These are phyloP conservation scores for Ctenochaetus hawaiiensis DNA, from an alignment of 2,797 vertebrate species.

Conservation along the genomic window DNA sequence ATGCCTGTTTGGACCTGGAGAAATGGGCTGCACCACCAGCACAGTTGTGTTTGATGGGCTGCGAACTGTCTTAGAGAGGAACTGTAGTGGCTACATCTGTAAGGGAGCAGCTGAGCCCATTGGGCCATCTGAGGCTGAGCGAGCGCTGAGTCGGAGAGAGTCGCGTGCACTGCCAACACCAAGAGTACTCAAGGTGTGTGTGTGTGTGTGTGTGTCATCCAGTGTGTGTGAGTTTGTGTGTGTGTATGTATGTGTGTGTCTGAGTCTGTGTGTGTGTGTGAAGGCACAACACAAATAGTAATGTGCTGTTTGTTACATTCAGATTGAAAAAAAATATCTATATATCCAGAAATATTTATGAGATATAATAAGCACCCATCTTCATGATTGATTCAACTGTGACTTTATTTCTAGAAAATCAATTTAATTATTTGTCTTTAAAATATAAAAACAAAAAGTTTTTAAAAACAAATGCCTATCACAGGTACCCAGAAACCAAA, in stretches of 20 bases:
- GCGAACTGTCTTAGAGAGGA: slow-evolving; percentile 93
- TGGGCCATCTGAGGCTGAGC: slow-evolving; percentile 87
- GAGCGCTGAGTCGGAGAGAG: slow-evolving; percentile 89
- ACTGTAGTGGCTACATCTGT: slow-evolving; percentile 94
- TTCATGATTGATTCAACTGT: not conserved
- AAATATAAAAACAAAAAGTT: not conserved
- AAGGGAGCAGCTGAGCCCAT: slow-evolving; percentile 90
- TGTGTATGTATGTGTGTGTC: slow-evolving; percentile 67
- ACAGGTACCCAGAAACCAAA: not conserved
- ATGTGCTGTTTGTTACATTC: not conserved
- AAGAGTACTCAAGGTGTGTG: slow-evolving; percentile 85
- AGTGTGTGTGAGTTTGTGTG: slow-evolving; percentile 71
- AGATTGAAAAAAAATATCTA: not conserved
- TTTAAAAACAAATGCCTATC: not conserved
- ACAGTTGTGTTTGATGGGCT: slow-evolving; percentile 93
- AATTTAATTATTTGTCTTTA: not conserved
- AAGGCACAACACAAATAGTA: slow-evolving; percentile 8
- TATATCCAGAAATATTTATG: not conserved
- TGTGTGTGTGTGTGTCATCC: slow-evolving; percentile 68
- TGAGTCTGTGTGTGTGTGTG: not conserved
- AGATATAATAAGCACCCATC: not conserved
- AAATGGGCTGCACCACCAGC: slow-evolving; percentile 97
- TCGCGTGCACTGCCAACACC: slow-evolving; percentile 86
- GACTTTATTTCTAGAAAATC: not conserved
- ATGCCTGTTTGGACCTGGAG: slow-evolving; percentile 83